Evolutionary conservation across 2,888 invertebrate genomes (phyloP), one percentile per base, ranked within the genome.

Genomic region (Parnassius glacialis): DNA sequence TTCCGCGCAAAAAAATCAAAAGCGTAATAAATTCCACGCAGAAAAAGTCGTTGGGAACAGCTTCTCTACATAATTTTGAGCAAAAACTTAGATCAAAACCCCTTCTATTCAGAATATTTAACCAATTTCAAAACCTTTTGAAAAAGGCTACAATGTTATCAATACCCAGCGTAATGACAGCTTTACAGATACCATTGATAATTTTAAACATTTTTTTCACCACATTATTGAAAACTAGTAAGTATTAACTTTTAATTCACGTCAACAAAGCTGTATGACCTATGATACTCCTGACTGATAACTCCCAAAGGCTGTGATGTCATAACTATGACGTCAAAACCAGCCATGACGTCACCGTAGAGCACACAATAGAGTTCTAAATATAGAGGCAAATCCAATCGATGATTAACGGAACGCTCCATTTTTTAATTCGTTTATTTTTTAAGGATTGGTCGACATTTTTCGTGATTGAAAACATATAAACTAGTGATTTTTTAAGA

Each of bases 141-240:
- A 61, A 51, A 10, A 50, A 20, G 59, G 54, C 54, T 47, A 59
- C 12, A 47, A 54, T 13, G 53, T n/a, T 41, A 53, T 53, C 43
- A 41, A 16, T 1, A 42, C 52, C 42, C 11, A n/a, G 16, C 42
- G 16, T 34, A 16, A 53, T 3, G 43, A 7, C 2, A 16, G 10
- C 20, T 9, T 45, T 20, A 9, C 0, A 42, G 25, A 45, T 52
- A 58, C 20, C 20, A 20, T 10, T 34, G 51, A 12, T 48, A 13
- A 48, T 10, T 48, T 48, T 41, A 13, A 47, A n/a, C 20, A 12
- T 25, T 47, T 11, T 34, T 34, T 34, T n/a, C 25, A 3, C 11
- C 16, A 16, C 42, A n/a, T 41, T 34, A 34, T 34, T 9, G 41
- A 41, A 41, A 9, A 52, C 52, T 34, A n/a, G n/a, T 9, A 13